Base-by-base conservation (phyloP, 2,888 invertebrate genomes). In the Mimas tiliae region DNA sequence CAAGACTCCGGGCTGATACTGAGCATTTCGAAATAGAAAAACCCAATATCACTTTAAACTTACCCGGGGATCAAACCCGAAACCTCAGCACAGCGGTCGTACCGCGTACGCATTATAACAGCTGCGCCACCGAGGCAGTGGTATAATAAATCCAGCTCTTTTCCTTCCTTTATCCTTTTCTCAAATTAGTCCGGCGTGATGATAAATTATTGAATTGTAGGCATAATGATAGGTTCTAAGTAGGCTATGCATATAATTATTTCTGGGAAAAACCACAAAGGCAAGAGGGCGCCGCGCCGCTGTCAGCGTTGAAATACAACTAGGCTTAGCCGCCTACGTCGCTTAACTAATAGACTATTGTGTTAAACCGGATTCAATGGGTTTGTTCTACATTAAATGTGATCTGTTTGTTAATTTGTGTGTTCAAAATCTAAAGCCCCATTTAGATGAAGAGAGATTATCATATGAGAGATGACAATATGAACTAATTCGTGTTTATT, bases 321-420 rank as follows among this genome's bases (percentile, higher is more conserved):
- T 47, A 48, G 64, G 19, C 19, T 64, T 19, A 64, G 34, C 63
- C 64, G 51, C 64, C 64, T 51, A 64, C 64, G 51, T 64, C 48
- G 51, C 48, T 63, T n/a, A 51, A 14, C 64, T 51, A 64, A 51
- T 64, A 51, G 48, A 21, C 64, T 50, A 64, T 64, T 64, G 64
- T 64, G 21, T 50, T 19, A n/a, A 64, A 51, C 64, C 64, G 64
- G 63, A 64, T 64, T 50, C n/a, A 6, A n/a, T 7, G 48, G 19
- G 33, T 34, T 38, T 9, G 64, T 38, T 64, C 58, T 58, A 42
- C 19, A 38, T 58, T 12, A 16, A 42, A 58, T 38, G 19, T 58
- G 38, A 16, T 27, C 6, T 27, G 16, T 58, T 19, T 58, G 12
- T 34, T 9, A 48, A 48, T 16, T 3, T 19, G 19, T 19, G 50